Conservation (phyloP, 2,113 vertebrate genomes). For the Phoxinus phoxinus region DNA sequence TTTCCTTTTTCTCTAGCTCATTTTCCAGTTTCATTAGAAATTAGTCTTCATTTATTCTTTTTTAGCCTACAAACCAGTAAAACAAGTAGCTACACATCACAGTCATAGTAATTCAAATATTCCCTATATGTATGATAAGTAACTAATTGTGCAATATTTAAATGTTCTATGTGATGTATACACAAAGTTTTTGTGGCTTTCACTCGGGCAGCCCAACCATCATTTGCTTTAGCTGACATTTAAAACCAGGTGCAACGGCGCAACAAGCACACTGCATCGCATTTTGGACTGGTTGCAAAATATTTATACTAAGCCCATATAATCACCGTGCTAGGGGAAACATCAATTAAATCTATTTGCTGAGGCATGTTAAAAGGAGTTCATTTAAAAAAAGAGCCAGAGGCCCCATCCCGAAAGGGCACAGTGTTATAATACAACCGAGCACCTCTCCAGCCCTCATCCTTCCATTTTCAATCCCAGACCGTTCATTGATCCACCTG, state of each 20-base stretch:
- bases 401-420: slow-evolving; percentile 22
- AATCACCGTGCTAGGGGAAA: slow-evolving; percentile 31
- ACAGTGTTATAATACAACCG: slow-evolving; percentile 20
- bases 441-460: slow-evolving; percentile 12
- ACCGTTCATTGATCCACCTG: slow-evolving; percentile 46
- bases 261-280: not conserved
- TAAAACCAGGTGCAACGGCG: not conserved
- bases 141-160: not conserved
- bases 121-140: not conserved
- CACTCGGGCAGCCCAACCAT: not conserved
- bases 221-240: slow-evolving; percentile 34
- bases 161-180: not conserved
- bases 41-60: not conserved
- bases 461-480: slow-evolving; percentile 43
- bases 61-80: not conserved
- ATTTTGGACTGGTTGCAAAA: slow-evolving; percentile 35
- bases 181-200: not conserved
- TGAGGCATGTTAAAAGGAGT: slow-evolving; percentile 44
- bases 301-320: slow-evolving; percentile 42
- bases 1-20: not conserved
- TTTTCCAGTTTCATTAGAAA: not conserved
- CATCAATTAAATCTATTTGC: slow-evolving; percentile 54
- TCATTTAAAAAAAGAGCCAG: slow-evolving; percentile 47
- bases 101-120: not conserved
- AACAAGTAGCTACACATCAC: not conserved